A percentile compares a stretch with the other conserved stretches of the same genome.
Evolutionary conservation across 2,797 vertebrate species (phyloP).

Genomic region (Benthosema pterotum): DNA sequence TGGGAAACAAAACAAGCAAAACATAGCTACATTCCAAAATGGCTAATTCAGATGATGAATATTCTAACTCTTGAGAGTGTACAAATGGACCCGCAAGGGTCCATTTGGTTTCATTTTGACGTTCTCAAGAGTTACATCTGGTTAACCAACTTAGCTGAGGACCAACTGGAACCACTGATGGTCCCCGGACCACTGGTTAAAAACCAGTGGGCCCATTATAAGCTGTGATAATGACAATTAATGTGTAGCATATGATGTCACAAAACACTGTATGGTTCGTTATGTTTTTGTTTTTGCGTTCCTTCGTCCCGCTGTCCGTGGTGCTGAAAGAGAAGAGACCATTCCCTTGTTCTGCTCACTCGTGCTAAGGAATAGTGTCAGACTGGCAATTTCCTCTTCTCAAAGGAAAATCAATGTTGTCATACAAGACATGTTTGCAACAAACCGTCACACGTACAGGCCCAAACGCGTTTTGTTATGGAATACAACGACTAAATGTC

Average conservation of each 20-base stretch:
- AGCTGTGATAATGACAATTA: too few relatives aligned
- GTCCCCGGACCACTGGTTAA: too few relatives aligned
- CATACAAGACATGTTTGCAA: neutral
- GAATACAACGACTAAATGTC: neutral
- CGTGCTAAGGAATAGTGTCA: neutral
- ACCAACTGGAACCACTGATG: too few relatives aligned
- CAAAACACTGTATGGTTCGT: neutral
- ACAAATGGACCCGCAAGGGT: too few relatives aligned
- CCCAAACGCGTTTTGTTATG: slow-evolving; percentile 18
- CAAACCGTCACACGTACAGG: slow-evolving; percentile 2
- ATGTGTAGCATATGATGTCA: neutral
- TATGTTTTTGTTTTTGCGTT: neutral
- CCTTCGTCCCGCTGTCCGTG: slow-evolving; percentile 51
- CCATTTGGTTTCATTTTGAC: too few relatives aligned
- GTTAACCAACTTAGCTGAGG: too few relatives aligned
- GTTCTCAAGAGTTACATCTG: too few relatives aligned
- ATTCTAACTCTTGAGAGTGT: too few relatives aligned
- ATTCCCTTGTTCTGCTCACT: neutral
- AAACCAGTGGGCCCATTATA: neutral
- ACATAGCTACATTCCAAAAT: too few relatives aligned
- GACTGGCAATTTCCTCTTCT: neutral
- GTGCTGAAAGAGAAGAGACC: slow-evolving; percentile 54
- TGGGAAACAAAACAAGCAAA: too few relatives aligned
- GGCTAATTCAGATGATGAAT: too few relatives aligned
- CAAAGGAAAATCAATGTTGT: slow-evolving; percentile 8